Evolutionary conservation across 2,797 vertebrate species (phyloP), one percentile per base, ranked within the genome.

Genomic region (Eulemur rubriventer): DNA sequence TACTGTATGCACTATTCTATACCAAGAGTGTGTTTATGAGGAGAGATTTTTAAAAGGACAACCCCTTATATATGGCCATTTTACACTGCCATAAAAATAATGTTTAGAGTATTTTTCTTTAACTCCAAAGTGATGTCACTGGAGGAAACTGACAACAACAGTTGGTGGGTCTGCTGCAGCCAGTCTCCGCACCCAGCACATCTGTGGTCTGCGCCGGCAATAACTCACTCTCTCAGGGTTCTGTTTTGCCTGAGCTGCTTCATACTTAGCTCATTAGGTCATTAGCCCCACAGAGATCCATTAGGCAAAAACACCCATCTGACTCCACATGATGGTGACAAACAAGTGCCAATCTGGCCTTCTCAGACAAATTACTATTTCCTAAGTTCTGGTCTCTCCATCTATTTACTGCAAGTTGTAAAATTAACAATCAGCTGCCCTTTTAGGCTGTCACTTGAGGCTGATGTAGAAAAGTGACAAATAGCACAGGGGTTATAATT

Each of bases 401-500:
- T 61, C 33, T 26, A 57, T 41, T 67, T 75, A 43, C 2, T 85
- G 59, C 28, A 87, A 75, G 9, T 41, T 72, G 20, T 26, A 84
- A 91, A 76, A 38, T 84, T 90, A 78, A 30, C 22, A 76, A 84
- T 69, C 16, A 88, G 63, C 16, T 94, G 41, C 61, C 63, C 67
- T 90, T 96, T 48, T 17, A 89, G 24, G 28, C 22, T 89, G 76
- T 84, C 84, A 59, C 84, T 46, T 76, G 41, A 70, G 14, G 30
- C 30, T 84, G 48, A 63, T 75, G 24, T 7, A 38, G 20, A 85
- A 91, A 67, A 75, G 13, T 70, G 73, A 69, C 26, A 67, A 69
- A 83, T 55, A 93, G 30, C 57, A 95, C 10, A n/a, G 7, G 41
- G 22, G 28, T 65, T 88, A 72, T 89, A 94, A 94, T 88, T 92